Conservation (phyloP, 2,113 vertebrate species). For the Camelus dromedarius region DNA sequence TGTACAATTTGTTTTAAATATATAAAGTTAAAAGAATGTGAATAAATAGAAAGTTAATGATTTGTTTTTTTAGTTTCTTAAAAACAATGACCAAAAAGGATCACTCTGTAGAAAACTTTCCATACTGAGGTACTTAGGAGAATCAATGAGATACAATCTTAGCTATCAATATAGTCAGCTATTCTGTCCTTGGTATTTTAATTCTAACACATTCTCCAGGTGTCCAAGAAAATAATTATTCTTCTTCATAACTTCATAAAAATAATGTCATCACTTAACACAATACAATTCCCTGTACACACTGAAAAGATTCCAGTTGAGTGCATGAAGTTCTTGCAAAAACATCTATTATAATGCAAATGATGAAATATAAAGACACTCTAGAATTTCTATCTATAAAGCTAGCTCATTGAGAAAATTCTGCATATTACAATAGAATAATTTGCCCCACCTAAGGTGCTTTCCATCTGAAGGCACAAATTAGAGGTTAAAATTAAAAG, state of each 20-base stretch:
- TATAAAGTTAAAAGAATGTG: neutral
- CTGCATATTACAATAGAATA: slow-evolving; percentile 21
- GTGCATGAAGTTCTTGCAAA: slow-evolving; percentile 48
- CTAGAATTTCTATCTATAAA: slow-evolving; percentile 54
- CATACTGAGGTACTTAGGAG: neutral
- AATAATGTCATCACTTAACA: neutral
- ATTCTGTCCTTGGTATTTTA: neutral
- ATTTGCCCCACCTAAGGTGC: neutral
- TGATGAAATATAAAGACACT: slow-evolving; percentile 42
- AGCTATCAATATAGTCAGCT: neutral
- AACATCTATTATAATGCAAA: slow-evolving; percentile 62
- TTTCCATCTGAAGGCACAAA: slow-evolving; percentile 62
- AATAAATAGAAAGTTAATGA: neutral
- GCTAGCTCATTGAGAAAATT: slow-evolving; percentile 50
- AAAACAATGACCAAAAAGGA: neutral
- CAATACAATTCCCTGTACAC: neutral
- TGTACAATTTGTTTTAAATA: neutral
- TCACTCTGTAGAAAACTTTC: neutral
- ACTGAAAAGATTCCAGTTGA: slow-evolving; percentile 34
- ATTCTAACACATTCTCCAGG: neutral
- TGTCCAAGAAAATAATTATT: slow-evolving; percentile 48
- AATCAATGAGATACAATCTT: slow-evolving; percentile 5
- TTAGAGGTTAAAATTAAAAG: slow-evolving; percentile 45
- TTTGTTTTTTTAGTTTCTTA: neutral
- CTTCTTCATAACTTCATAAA: slow-evolving; percentile 27